Evolutionary conservation across 2,113 vertebrate genomes (phyloP).

Genomic region (Oreocharis arfaki): DNA sequence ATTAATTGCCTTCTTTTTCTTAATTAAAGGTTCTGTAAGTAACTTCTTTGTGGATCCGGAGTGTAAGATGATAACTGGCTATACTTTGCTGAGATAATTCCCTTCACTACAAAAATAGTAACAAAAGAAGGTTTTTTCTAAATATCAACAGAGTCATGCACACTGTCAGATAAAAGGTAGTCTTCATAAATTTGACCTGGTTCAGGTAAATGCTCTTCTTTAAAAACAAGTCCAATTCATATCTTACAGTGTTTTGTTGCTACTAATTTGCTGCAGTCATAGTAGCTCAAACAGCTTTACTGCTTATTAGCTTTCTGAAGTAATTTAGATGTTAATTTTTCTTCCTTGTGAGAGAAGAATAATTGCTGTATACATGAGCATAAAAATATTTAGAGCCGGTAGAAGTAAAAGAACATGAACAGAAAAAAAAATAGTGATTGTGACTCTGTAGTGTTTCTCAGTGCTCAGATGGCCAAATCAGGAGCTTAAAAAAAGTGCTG

Average conservation of each 20-base stretch:
- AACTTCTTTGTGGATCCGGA: background rate
- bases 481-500: rapidly evolving
- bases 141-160: background rate
- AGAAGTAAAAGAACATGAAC: background rate
- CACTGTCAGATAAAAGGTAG: background rate
- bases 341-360: background rate
- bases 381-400: background rate
- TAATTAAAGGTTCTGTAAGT: background rate
- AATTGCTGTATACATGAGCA: background rate
- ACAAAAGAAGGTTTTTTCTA: background rate
- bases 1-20: background rate
- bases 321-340: conserved; percentile 18
- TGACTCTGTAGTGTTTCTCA: background rate
- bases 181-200: background rate
- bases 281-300: background rate
- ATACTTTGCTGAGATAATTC: background rate
- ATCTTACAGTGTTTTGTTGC: background rate
- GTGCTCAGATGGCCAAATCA: background rate
- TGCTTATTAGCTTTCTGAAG: background rate
- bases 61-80: background rate
- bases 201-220: background rate
- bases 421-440: background rate
- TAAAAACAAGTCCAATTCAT: background rate
- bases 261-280: background rate
- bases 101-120: background rate